Evolutionary conservation across 2,113 vertebrate genomes (phyloP).

Genomic region (Eubucco bourcierii): DNA sequence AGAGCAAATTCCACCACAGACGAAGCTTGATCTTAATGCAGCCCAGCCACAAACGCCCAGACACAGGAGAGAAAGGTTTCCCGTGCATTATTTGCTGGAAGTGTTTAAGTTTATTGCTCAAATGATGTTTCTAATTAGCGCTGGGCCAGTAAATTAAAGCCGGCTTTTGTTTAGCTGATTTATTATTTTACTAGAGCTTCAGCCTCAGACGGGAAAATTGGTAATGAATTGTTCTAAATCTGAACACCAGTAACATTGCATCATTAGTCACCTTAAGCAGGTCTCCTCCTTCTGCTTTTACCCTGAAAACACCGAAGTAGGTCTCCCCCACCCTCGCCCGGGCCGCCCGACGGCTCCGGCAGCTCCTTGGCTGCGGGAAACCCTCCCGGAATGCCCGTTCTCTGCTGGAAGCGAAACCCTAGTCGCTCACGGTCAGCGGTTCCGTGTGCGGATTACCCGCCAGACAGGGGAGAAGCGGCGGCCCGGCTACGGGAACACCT

Average conservation of each 20-base stretch:
- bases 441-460: background rate
- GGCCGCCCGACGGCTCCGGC: background rate
- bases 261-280: slow-evolving; percentile 27
- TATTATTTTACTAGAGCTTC: slow-evolving; percentile 80
- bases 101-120: slow-evolving; percentile 85
- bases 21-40: slow-evolving; percentile 30
- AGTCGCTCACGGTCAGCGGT: background rate
- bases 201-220: slow-evolving; percentile 70
- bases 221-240: slow-evolving; percentile 77
- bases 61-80: background rate
- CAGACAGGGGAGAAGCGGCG: background rate
- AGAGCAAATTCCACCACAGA: slow-evolving; percentile 65
- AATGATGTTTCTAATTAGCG: slow-evolving; percentile 86
- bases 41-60: background rate
- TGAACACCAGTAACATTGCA: slow-evolving; percentile 67
- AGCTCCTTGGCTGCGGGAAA: background rate
- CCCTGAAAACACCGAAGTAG: background rate
- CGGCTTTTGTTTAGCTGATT: slow-evolving; percentile 83
- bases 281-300: background rate
- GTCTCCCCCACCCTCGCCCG: background rate
- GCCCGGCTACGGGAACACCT: background rate
- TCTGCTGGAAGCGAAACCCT: background rate
- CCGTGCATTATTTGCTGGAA: slow-evolving; percentile 77
- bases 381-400: background rate
- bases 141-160: slow-evolving; percentile 78